A percentile compares a stretch with the other conserved stretches of the same genome.
Evolutionary conservation across 1,140 invertebrate species (phyloP).

Genomic region (Nasonia giraulti): DNA sequence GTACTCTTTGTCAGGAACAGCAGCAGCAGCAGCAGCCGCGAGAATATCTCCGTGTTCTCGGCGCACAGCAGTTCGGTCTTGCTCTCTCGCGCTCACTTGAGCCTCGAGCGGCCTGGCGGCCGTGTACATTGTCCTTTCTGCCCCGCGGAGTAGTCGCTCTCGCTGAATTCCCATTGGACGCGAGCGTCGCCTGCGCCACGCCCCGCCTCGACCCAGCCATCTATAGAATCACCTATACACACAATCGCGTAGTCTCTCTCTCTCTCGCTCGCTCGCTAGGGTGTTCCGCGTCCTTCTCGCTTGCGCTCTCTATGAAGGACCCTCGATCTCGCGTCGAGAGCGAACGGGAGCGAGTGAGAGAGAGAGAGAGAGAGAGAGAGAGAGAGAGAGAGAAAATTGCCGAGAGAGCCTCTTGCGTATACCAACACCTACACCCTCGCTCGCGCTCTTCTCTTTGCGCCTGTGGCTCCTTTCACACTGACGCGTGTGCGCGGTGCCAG

Average conservation of each 20-base stretch:
- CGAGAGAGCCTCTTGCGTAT: slow-evolving; percentile 11
- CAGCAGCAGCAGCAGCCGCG: background rate
- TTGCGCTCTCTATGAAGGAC: slow-evolving; percentile 15
- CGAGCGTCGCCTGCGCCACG: slow-evolving; percentile 71
- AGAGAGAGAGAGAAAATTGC: slow-evolving; percentile 24
- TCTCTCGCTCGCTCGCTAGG: background rate
- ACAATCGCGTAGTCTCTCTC: slow-evolving; percentile 48
- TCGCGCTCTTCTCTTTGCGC: background rate
- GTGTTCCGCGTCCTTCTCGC: slow-evolving; percentile 1
- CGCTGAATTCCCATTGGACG: slow-evolving; percentile 68
- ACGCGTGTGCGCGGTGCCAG: background rate
- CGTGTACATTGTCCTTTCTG: slow-evolving; percentile 71
- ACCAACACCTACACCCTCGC: slow-evolving; percentile 45
- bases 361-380: slow-evolving; percentile 46
- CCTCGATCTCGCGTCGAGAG: slow-evolving; percentile 41
- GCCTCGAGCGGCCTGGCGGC: slow-evolving; percentile 41
- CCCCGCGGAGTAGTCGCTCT: slow-evolving; percentile 59
- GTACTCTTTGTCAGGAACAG: slow-evolving; percentile 16
- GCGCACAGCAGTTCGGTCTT: slow-evolving; percentile 52
- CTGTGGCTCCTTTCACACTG: slow-evolving; percentile 36
- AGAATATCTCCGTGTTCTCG: slow-evolving; percentile 9
- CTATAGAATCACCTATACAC: slow-evolving; percentile 67
- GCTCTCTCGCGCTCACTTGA: slow-evolving; percentile 16
- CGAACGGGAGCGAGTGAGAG: slow-evolving; percentile 41
- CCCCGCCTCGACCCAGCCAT: slow-evolving; percentile 64